Percentiles rank a stretch among this genome's conserved stretches.
phyloP scores from a whole-genome alignment of 2,888 invertebrate genomes.

The Rhagium mordax region DNA sequence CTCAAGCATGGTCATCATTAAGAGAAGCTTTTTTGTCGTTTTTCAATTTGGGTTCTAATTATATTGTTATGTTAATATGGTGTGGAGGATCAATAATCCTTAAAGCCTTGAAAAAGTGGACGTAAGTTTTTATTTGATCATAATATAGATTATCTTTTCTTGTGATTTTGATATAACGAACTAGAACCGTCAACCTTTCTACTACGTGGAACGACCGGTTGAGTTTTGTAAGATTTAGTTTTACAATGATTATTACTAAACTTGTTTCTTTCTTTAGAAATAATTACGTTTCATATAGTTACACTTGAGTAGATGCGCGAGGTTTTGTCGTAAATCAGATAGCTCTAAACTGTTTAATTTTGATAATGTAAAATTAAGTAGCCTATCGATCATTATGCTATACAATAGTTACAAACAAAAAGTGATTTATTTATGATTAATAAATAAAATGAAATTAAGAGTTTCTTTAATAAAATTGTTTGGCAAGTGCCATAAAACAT shows the following conservation, averaged over 20 bases:
- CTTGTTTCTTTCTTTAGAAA: neutral
- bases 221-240: neutral
- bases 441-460: too few species aligned
- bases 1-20: slow-evolving; percentile 12
- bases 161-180: neutral
- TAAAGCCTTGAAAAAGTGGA: neutral
- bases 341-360: too few species aligned
- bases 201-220: neutral
- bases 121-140: neutral
- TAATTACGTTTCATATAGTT: neutral
- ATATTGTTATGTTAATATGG: slow-evolving; percentile 4
- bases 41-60: slow-evolving; percentile 25
- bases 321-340: too few species aligned
- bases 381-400: too few species aligned
- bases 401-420: too few species aligned
- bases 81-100: neutral
- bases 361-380: too few species aligned
- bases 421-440: too few species aligned
- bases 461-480: too few species aligned
- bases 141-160: neutral
- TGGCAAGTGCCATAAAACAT: too few species aligned
- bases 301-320: too few species aligned
- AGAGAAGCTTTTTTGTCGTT: slow-evolving; percentile 4
- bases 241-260: neutral
- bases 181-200: neutral